These are phyloP conservation scores for Drosophila mayri DNA, from an alignment of 1,140 invertebrate species.

Conservation along the genomic window DNA sequence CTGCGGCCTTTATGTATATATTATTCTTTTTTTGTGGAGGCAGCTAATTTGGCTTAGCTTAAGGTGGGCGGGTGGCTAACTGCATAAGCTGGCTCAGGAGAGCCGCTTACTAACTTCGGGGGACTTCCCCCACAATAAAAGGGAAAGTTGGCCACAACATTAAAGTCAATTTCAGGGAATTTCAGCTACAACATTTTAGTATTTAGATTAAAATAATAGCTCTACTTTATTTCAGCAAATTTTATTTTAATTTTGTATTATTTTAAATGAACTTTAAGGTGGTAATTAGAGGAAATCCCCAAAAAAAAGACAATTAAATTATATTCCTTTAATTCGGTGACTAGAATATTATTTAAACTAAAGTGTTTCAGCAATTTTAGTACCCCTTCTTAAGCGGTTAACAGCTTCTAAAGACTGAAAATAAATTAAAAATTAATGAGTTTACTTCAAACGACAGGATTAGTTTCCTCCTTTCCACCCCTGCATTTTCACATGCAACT, in stretches of 20 bases:
- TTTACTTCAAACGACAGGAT: background rate
- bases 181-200: background rate
- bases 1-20: constrained; percentile 19
- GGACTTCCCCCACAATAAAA: background rate
- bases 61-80: background rate
- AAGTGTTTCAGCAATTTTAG: background rate
- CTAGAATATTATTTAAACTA: background rate
- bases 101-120: background rate
- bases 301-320: too few species aligned
- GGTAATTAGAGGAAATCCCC: background rate
- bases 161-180: background rate
- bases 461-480: background rate
- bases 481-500: constrained; percentile 19
- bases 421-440: constrained; percentile 10
- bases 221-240: too few species aligned
- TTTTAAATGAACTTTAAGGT: background rate
- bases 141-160: background rate
- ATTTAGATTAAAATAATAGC: background rate
- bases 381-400: background rate
- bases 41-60: constrained; percentile 42
- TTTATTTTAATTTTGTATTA: background rate
- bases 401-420: background rate
- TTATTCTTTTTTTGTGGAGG: constrained; percentile 14
- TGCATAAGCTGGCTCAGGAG: constrained; percentile 17
- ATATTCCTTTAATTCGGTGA: too few species aligned